phyloP scores from a whole-genome alignment of 1,140 invertebrate genomes.

The Acromyrmex charruanus region DNA sequence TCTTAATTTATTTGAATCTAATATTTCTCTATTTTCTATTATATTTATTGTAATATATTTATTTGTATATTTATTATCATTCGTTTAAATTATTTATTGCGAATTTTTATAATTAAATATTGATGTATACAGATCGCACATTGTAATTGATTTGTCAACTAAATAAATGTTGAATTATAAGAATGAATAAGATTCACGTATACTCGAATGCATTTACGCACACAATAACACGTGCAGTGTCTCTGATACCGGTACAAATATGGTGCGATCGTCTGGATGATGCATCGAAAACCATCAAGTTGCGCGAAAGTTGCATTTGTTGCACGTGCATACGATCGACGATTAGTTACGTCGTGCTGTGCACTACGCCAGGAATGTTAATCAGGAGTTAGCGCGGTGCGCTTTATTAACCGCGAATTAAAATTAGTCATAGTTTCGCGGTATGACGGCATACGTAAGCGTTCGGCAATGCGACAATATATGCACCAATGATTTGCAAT shows the following conservation, averaged over 20 bases:
- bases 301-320: conserved; percentile 47
- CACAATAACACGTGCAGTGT: conserved; percentile 38
- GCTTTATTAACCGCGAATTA: conserved; percentile 65
- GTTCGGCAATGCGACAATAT: not conserved
- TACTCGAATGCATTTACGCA: conserved; percentile 17
- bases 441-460: not conserved
- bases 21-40: not conserved
- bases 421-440: conserved; percentile 44
- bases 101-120: conserved; percentile 11
- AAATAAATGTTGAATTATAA: no score
- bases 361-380: conserved; percentile 71
- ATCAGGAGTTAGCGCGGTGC: conserved; percentile 67
- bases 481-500: conserved; percentile 18
- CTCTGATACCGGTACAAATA: conserved; percentile 74
- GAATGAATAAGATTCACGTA: not conserved
- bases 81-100: not conserved
- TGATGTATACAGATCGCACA: no score
- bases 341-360: conserved; percentile 60
- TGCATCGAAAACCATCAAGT: conserved; percentile 25
- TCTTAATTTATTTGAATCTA: conserved; percentile 17
- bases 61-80: not conserved
- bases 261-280: conserved; percentile 65
- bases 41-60: not conserved
- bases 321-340: conserved; percentile 54
- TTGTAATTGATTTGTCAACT: no score